phyloP scores from a whole-genome alignment of 2,888 invertebrate genomes.

The Aleiodes testaceus region DNA sequence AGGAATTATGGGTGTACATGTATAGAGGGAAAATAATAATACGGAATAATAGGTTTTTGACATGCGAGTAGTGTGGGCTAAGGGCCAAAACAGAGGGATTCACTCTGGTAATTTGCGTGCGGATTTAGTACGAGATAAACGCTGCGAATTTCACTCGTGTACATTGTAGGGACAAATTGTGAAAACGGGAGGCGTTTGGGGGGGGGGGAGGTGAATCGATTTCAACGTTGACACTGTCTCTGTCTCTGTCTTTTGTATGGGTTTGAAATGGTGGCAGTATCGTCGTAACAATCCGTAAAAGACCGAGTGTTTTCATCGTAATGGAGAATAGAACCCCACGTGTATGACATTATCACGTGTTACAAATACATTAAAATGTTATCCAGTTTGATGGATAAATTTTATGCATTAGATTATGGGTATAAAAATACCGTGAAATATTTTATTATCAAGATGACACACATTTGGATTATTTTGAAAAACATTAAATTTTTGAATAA shows the following conservation, averaged over 20 bases:
- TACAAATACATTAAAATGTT: background rate
- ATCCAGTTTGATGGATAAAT: slow-evolving; percentile 7
- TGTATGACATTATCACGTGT: slow-evolving; percentile 13
- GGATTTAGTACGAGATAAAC: slow-evolving; percentile 22
- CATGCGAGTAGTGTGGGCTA: slow-evolving; percentile 24
- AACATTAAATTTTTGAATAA: background rate
- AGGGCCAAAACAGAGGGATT: slow-evolving; percentile 22
- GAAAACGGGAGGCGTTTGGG: background rate
- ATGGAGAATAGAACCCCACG: background rate
- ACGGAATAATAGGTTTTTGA: slow-evolving; percentile 24
- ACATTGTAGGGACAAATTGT: slow-evolving; percentile 17
- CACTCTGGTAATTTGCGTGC: slow-evolving; percentile 24
- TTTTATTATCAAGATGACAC: too few relatives aligned
- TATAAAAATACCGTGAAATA: too few relatives aligned
- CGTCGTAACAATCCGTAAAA: background rate
- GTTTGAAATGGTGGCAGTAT: background rate
- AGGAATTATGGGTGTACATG: background rate
- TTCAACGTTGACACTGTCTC: slow-evolving; percentile 5
- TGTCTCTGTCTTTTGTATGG: slow-evolving; percentile 13
- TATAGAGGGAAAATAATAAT: slow-evolving; percentile 13
- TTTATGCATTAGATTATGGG: background rate
- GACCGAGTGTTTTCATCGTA: background rate
- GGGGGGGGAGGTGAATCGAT: background rate
- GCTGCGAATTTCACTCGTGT: slow-evolving; percentile 11
- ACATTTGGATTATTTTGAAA: too few relatives aligned